Percentiles rank a stretch among this genome's conserved stretches.
Evolutionary conservation across 1,140 invertebrate genomes (phyloP).

Genomic region (Zaprionus nigranus): DNA sequence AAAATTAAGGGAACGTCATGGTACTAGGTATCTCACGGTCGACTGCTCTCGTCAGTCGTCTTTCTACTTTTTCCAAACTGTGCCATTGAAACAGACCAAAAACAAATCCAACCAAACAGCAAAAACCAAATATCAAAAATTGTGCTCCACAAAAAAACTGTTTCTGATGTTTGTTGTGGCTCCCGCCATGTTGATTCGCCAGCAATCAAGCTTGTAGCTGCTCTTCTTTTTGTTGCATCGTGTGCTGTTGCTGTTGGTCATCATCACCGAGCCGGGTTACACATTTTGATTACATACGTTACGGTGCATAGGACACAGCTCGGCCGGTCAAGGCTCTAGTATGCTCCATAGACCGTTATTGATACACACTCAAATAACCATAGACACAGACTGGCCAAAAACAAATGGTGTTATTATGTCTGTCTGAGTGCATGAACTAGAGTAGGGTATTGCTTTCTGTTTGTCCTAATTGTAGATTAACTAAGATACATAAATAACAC

Average conservation of each 20-base stretch:
- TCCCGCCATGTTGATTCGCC: not conserved
- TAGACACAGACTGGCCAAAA: not conserved
- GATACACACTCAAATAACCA: not conserved
- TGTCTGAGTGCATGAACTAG: not conserved
- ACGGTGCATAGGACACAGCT: not conserved
- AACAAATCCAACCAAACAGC: not conserved
- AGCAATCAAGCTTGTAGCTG: not conserved
- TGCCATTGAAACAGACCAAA: constrained; percentile 1
- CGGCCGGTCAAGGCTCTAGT: not conserved
- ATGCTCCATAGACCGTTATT: not conserved
- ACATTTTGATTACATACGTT: not conserved
- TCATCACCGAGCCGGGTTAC: not conserved
- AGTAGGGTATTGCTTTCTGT: not conserved
- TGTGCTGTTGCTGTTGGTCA: not conserved
- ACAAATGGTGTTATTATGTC: not conserved
- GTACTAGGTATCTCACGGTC: not conserved
- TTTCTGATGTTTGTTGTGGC: not conserved
- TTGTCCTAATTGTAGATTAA: not conserved
- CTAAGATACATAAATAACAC: not conserved
- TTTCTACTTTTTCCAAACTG: not conserved
- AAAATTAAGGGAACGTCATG: not conserved
- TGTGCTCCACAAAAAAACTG: not conserved
- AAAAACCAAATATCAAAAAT: not conserved
- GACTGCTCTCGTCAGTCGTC: not conserved
- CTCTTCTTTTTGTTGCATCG: not conserved